Conservation (phyloP, 2,113 vertebrate genomes). For the Rissa tridactyla region DNA sequence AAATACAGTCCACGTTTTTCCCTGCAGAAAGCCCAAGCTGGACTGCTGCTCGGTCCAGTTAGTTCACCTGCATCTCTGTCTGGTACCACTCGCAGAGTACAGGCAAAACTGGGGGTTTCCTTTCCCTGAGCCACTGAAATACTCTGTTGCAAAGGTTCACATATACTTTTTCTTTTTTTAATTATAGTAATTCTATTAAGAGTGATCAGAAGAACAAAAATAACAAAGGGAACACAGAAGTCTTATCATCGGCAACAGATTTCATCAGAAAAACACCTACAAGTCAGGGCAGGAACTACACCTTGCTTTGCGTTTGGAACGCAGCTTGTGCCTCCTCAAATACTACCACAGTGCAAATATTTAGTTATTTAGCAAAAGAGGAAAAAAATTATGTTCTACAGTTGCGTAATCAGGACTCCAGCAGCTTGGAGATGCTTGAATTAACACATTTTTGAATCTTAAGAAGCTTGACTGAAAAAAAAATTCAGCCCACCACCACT, state of each 20-base stretch:
- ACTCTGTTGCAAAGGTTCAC: not conserved
- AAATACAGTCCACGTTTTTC: rapidly evolving
- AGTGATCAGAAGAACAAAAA: not conserved
- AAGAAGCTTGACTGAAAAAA: not conserved
- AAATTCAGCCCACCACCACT: not conserved
- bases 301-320: conserved; percentile 3
- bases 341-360: conserved; percentile 5
- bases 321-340: not conserved
- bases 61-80: not conserved
- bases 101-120: not conserved
- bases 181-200: not conserved
- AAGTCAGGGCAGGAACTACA: conserved; percentile 42
- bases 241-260: conserved; percentile 37
- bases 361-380: not conserved
- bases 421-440: not conserved
- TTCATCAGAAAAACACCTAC: conserved; percentile 42
- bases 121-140: not conserved
- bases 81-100: not conserved
- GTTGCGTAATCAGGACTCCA: not conserved
- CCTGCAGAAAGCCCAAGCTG: not conserved
- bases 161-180: not conserved
- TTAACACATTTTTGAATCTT: not conserved
- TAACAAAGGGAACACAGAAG: not conserved
- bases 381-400: not conserved
- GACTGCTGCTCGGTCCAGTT: not conserved